Percentiles rank a stretch among this genome's conserved stretches.
phyloP scores from a whole-genome alignment of 2,113 vertebrate species.

The Pionites leucogaster region DNA sequence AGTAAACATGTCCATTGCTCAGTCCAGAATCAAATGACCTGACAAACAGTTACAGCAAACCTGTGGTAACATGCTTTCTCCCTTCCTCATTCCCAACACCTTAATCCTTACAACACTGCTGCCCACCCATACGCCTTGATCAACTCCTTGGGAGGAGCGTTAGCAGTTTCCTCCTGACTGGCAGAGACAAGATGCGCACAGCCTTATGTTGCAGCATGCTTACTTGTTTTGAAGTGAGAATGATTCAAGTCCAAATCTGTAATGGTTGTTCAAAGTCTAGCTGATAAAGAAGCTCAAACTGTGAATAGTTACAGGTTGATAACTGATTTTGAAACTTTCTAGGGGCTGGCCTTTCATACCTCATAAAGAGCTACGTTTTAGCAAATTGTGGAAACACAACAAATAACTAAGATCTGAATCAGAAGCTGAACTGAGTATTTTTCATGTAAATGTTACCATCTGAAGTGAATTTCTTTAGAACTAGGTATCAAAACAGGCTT shows the following conservation, averaged over 20 bases:
- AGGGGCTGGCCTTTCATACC: background rate
- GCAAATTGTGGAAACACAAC: background rate
- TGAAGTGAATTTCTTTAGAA: background rate
- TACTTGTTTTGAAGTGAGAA: background rate
- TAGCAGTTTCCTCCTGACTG: background rate
- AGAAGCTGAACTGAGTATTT: background rate
- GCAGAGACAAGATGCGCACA: background rate
- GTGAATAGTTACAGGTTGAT: background rate
- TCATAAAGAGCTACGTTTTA: background rate
- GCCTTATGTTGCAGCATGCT: background rate
- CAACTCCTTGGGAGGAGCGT: background rate
- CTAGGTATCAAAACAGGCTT: background rate
- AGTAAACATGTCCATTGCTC: background rate
- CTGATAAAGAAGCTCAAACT: background rate
- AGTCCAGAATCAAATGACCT: background rate
- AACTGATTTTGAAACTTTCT: background rate
- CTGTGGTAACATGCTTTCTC: background rate
- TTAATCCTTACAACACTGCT: background rate
- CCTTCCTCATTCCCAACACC: rapidly evolving
- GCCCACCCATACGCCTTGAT: rapidly evolving
- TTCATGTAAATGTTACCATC: background rate
- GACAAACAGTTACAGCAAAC: background rate
- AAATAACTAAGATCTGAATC: background rate
- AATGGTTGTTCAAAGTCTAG: background rate
- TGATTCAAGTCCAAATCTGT: background rate